Base-by-base conservation (phyloP, 2,797 vertebrate species). In the Melanogrammus aeglefinus region DNA sequence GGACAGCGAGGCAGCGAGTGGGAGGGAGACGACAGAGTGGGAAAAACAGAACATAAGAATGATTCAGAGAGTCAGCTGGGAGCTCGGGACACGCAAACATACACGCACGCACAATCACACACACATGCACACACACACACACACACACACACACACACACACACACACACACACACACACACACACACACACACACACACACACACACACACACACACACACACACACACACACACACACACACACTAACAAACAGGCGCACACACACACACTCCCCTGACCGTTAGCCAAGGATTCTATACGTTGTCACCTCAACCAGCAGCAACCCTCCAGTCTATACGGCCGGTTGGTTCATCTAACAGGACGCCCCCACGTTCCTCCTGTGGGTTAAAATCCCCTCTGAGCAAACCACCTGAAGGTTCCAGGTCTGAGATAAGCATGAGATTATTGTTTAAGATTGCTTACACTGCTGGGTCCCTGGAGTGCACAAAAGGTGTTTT, bases 1-100 rank as follows among this genome's bases (percentile, higher is more conserved):
- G 74, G 76, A 75, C 78, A 36, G 76, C 75, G 73, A 78, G 71
- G 51, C 57, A 74, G 4, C 36, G 6, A 35, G 33, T 73, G 76
- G 76, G 71, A 41, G 82, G 73, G 76, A 18, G 35, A 63, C 57
- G 57, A 63, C 57, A 63, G 57, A 63, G 57, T 7, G 57, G 24
- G 57, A 2, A 6, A 63, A 63, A 21, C 21, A 63, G 57, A n/a
- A 63, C 57, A 63, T 63, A 63, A 63, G 57, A 24, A 63, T 63
- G 57, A 63, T 63, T 63, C 57, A 63, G 21, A 1, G 57, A 63
- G 57, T 63, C 57, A 63, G 57, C 57, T 24, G n/a, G n/a, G 57
- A 24, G 57, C n/a, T n/a, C 8, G 57, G 57, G 57, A 63, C 51
- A 63, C 51, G n/a, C n/a, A n/a, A n/a, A n/a, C n/a, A n/a, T n/a